Percentiles rank a stretch among this genome's conserved stretches.
These are phyloP conservation scores for Xestia c-nigrum DNA, from an alignment of 2,888 invertebrate species.

Conservation along the genomic window DNA sequence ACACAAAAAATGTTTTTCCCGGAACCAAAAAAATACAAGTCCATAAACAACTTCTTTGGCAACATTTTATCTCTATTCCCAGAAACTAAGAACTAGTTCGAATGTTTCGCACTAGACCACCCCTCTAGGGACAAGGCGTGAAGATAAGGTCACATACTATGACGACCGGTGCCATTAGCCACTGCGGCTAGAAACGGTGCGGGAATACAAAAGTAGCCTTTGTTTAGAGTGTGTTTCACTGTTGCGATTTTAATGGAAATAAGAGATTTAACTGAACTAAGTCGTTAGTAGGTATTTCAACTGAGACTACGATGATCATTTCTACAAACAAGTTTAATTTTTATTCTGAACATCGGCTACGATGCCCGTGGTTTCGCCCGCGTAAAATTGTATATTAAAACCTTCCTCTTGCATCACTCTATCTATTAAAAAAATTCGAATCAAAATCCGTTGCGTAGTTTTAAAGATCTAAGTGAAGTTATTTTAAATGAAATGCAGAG, in stretches of 20 bases:
- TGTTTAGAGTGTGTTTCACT: conserved; percentile 35
- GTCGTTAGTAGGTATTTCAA: neutral
- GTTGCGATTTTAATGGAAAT: neutral
- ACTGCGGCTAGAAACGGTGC: conserved; percentile 34
- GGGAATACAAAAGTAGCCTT: conserved; percentile 62
- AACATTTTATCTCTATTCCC: conserved; percentile 1
- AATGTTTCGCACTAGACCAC: conserved; percentile 30
- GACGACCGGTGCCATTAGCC: conserved; percentile 53
- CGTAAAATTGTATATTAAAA: too few species aligned
- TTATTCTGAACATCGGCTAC: too few species aligned
- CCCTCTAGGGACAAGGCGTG: conserved; percentile 54
- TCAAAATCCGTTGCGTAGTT: too few species aligned
- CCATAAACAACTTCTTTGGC: neutral
- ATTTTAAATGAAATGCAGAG: too few species aligned
- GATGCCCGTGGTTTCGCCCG: too few species aligned
- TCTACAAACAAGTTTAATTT: neutral
- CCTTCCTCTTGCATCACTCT: too few species aligned
- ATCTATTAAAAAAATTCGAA: too few species aligned
- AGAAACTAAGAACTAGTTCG: conserved; percentile 16
- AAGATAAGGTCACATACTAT: conserved; percentile 61
- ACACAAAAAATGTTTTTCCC: neutral
- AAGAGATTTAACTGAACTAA: neutral
- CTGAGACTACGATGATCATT: neutral
- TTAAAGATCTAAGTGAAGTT: too few species aligned
- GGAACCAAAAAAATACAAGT: neutral